Evolutionary conservation across 2,888 invertebrate genomes (phyloP), one percentile per base, ranked within the genome.

Genomic region (Yponomeuta evonymella): DNA sequence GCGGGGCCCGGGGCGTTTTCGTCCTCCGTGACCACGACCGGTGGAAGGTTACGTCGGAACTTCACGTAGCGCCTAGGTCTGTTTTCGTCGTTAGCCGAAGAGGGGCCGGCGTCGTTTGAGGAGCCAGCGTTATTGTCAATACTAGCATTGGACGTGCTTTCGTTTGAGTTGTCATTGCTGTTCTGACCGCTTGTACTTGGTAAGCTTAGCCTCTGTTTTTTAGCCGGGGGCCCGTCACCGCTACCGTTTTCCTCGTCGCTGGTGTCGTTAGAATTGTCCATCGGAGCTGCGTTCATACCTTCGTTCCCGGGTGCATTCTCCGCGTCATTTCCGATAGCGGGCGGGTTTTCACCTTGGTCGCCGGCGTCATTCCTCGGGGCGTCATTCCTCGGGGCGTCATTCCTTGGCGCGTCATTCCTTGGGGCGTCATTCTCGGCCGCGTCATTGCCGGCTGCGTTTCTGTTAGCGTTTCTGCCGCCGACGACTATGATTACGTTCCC

Each of bases 21-120:
- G 29, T 62, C 69, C 36, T 36, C 30, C 15, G 15, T 74, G 6
- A 79, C 73, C 9, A 76, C 70, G 1, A 76, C 75, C 1, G 77
- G 79, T 3, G 76, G 73, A n/a, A 75, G 72, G 9, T 78, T 78
- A 29, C 78, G 74, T 5, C 78, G 72, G 67, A 79, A 76, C 3
- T 77, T 69, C 0, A 78, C 75, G 51, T 71, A 76, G 58, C 29
- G 5, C 30, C 70, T n/a, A 3, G 33, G 8, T 51, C n/a, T 29
- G 15, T 29, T 58, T 1, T 43, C 43, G 43, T 43, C 43, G 43
- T 43, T 43, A 8, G 43, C 43, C 8, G 43, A 43, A 5, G 30
- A 63, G 48, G 51, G 23, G 2, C 33, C 23, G 70, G 11, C n/a
- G 1, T 73, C 71, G 23, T 33, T 74, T 1, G 74, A 75, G 29